Conservation (phyloP, 1,140 invertebrate genomes). For the Phenacoccus solenopsis region DNA sequence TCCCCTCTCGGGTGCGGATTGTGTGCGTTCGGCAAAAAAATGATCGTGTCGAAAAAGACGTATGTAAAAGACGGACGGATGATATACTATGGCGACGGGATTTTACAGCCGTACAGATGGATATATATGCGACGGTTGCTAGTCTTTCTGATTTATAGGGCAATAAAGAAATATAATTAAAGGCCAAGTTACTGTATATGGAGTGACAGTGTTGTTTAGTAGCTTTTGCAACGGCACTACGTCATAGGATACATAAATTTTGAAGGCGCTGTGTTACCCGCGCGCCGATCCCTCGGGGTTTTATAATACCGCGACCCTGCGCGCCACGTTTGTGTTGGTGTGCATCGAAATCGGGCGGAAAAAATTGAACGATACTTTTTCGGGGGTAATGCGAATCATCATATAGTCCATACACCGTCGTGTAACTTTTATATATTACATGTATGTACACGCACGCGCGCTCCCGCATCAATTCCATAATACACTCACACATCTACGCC, state of each 20-base stretch:
- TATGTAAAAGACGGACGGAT: constrained; percentile 15
- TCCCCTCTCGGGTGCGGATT: too few species aligned
- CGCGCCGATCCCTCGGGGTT: constrained; percentile 1
- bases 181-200: constrained; percentile 15
- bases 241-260: constrained; percentile 18
- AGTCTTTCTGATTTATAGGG: constrained; percentile 17
- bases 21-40: not conserved
- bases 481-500: not conserved
- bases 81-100: constrained; percentile 9
- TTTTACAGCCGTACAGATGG: not conserved
- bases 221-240: constrained; percentile 15
- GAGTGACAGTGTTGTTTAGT: not conserved
- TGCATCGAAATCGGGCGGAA: constrained; percentile 4
- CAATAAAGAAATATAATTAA: constrained; percentile 18
- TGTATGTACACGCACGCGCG: not conserved
- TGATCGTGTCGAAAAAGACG: constrained; percentile 15
- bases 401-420: not conserved
- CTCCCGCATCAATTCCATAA: too few species aligned
- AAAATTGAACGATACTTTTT: constrained; percentile 9
- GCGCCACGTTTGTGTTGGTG: not conserved
- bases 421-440: not conserved
- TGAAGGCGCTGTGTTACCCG: not conserved
- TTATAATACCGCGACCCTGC: not conserved
- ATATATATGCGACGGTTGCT: constrained; percentile 13
- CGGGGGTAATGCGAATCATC: not conserved